Evolutionary conservation across 92 coral and sea anemone species (phyloP).

Genomic region (Porites divaricata): DNA sequence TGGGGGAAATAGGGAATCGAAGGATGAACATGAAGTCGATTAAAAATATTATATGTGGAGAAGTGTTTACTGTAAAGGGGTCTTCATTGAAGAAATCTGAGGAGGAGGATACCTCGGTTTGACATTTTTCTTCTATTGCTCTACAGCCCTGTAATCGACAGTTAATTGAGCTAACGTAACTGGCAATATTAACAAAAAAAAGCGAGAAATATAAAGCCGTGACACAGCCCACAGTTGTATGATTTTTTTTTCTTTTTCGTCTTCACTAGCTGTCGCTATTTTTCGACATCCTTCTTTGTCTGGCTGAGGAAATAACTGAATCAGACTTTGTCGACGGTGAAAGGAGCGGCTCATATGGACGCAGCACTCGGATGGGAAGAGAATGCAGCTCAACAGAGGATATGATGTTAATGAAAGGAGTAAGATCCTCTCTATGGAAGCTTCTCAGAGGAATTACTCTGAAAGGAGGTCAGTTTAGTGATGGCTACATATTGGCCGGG

Average conservation of each 20-base stretch:
- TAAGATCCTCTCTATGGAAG: constrained; percentile 75
- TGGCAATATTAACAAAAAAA: too few species aligned
- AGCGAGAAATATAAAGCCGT: too few species aligned
- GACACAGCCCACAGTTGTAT: neutral
- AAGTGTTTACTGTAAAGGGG: too few species aligned
- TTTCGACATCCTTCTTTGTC: constrained; percentile 82
- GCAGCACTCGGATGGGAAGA: constrained; percentile 80
- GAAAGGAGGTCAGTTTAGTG: constrained; percentile 65
- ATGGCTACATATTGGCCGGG: too few species aligned
- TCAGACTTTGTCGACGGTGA: constrained; percentile 84
- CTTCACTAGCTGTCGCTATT: constrained; percentile 75
- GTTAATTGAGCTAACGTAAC: too few species aligned
- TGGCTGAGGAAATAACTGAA: constrained; percentile 82
- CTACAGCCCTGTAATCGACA: too few species aligned
- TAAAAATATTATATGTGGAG: too few species aligned
- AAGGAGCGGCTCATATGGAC: constrained; percentile 86
- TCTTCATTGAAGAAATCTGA: too few species aligned
- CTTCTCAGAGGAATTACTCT: constrained; percentile 78
- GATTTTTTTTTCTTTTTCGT: neutral
- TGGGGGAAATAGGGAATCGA: too few species aligned
- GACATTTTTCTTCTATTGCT: too few species aligned
- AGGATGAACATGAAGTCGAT: too few species aligned
- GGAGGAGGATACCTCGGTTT: too few species aligned
- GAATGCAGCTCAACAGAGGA: constrained; percentile 69
- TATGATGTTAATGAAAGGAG: constrained; percentile 69